Evolutionary conservation across 2,797 vertebrate species (phyloP).

Genomic region (Aphelocoma californica): DNA sequence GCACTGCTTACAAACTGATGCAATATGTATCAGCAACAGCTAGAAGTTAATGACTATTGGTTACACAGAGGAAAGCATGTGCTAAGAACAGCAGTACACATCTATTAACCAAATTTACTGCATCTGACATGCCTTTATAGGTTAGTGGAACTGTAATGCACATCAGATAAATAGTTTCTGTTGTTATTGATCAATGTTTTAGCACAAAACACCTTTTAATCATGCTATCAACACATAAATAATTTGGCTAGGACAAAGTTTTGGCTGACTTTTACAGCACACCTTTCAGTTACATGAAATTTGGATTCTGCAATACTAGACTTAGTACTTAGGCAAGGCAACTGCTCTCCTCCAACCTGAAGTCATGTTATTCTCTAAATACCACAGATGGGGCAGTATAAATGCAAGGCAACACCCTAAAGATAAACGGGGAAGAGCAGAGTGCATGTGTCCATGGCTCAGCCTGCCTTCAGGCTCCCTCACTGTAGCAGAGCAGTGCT

Average conservation of each 20-base stretch:
- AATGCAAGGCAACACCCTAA: neutral
- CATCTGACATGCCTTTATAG: slow-evolving; percentile 21
- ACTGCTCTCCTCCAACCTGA: neutral
- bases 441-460: neutral
- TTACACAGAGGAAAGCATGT: slow-evolving; percentile 46
- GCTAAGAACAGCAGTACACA: slow-evolving; percentile 49
- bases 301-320: neutral
- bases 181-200: slow-evolving; percentile 44
- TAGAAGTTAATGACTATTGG: slow-evolving; percentile 52
- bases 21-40: slow-evolving; percentile 32
- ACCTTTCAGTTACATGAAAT: neutral
- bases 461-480: neutral
- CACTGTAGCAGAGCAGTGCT: neutral
- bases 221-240: neutral
- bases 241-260: neutral
- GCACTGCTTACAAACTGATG: slow-evolving; percentile 55
- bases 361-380: neutral
- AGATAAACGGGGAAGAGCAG: neutral
- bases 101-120: slow-evolving; percentile 55
- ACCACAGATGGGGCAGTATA: neutral
- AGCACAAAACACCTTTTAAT: slow-evolving; percentile 48
- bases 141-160: slow-evolving; percentile 39
- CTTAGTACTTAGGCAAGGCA: neutral
- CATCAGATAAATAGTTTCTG: slow-evolving; percentile 58
- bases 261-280: neutral